phyloP scores from a whole-genome alignment of 2,888 invertebrate genomes.

The Lithophane leautieri region DNA sequence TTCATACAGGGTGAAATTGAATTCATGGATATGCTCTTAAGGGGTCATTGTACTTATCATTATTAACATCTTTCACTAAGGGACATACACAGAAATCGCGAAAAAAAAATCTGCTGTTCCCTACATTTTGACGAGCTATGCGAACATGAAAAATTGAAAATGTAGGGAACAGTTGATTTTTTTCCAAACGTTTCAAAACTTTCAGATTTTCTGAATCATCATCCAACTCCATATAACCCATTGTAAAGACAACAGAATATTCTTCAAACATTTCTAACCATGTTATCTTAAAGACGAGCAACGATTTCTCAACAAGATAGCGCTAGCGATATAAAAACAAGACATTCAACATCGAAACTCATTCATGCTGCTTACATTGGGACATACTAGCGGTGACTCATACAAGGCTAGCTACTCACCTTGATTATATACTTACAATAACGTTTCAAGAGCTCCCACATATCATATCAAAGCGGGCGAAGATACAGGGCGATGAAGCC shows the following conservation, averaged over 20 bases:
- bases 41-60: too few relatives aligned
- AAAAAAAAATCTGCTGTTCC: too few relatives aligned
- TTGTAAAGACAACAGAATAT: not conserved
- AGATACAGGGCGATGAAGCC: too few relatives aligned
- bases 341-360: slow-evolving; percentile 19
- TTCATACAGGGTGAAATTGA: too few relatives aligned
- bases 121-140: too few relatives aligned
- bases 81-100: too few relatives aligned
- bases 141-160: too few relatives aligned
- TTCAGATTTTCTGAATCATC: not conserved
- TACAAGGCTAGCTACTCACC: slow-evolving; percentile 42
- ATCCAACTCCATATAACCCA: not conserved
- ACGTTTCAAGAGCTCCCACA: slow-evolving; percentile 21
- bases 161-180: too few relatives aligned
- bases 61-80: too few relatives aligned
- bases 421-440: slow-evolving; percentile 30
- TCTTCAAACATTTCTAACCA: not conserved
- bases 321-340: slow-evolving; percentile 29
- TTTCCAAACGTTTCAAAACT: too few relatives aligned
- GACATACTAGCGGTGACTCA: slow-evolving; percentile 39
- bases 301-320: slow-evolving; percentile 20
- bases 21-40: too few relatives aligned
- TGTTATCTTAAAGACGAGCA: not conserved
- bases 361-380: slow-evolving; percentile 35
- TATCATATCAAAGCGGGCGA: slow-evolving; percentile 8